Evolutionary conservation across 2,113 vertebrate genomes (phyloP).

Genomic region (Electrona antarctica): DNA sequence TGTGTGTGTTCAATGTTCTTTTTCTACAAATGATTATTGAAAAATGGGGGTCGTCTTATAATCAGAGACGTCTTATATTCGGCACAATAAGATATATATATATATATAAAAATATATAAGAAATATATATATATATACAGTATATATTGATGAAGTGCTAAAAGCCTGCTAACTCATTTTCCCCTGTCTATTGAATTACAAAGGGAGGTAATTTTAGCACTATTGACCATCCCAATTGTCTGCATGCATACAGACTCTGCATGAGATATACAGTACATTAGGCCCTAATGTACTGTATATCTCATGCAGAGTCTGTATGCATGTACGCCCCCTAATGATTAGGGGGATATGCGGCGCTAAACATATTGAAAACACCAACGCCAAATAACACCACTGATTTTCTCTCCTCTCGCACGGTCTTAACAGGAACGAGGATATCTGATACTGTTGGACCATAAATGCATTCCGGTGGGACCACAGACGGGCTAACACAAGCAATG

Average conservation of each 20-base stretch:
- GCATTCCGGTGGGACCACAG: slow-evolving; percentile 39
- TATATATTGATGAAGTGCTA: slow-evolving; percentile 65
- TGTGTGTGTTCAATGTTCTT: too few relatives aligned
- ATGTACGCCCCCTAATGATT: too few relatives aligned
- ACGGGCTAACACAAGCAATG: slow-evolving; percentile 43
- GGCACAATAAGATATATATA: too few relatives aligned
- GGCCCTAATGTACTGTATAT: slow-evolving; percentile 30
- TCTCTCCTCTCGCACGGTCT: slow-evolving; percentile 45
- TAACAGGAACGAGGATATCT: slow-evolving; percentile 30
- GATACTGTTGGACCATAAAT: slow-evolving; percentile 52
- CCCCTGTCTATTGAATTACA: slow-evolving; percentile 59
- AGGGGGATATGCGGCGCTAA: not conserved
- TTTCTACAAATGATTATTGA: too few relatives aligned
- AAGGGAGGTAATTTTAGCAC: slow-evolving; percentile 64
- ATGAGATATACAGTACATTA: not conserved
- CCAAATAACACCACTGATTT: slow-evolving; percentile 48
- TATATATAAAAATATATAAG: too few relatives aligned
- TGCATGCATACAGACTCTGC: slow-evolving; percentile 10
- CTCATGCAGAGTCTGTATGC: too few relatives aligned
- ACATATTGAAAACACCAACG: slow-evolving; percentile 28
- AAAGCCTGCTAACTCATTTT: slow-evolving; percentile 62
- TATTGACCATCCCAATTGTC: slow-evolving; percentile 67
- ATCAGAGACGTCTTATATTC: too few relatives aligned
- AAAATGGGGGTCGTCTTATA: too few relatives aligned
- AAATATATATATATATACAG: too few relatives aligned